phyloP scores from a whole-genome alignment of 2,113 vertebrate species.

The Carollia perspicillata region DNA sequence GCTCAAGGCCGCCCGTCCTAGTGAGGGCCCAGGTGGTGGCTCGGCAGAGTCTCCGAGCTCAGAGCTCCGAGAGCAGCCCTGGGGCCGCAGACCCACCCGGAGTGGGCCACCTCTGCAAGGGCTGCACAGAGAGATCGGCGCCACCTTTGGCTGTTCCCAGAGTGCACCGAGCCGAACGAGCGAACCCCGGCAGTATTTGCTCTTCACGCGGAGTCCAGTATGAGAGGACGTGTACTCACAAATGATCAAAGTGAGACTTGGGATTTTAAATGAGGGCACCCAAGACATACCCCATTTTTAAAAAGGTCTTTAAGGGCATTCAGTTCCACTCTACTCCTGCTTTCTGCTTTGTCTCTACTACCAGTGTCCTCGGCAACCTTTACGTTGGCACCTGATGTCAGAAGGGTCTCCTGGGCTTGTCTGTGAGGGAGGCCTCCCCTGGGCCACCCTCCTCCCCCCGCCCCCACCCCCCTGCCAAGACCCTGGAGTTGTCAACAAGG shows the following conservation, averaged over 20 bases:
- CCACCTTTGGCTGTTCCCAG: constrained; percentile 34
- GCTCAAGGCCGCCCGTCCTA: not conserved
- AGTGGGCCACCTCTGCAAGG: not conserved
- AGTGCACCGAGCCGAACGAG: not conserved
- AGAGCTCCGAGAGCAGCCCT: not conserved
- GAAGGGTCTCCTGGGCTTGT: not conserved
- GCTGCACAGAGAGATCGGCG: not conserved
- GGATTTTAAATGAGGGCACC: not conserved
- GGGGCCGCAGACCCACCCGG: not conserved
- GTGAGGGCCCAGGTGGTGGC: not conserved
- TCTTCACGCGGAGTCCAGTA: not conserved
- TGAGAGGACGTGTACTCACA: not conserved
- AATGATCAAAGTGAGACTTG: not conserved
- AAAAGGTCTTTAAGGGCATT: not conserved
- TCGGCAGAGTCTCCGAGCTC: not conserved
- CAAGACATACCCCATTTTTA: not conserved
- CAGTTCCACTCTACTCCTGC: not conserved
- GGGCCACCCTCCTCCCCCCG: not conserved
- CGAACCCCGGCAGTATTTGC: not conserved
- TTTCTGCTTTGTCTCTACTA: not conserved
- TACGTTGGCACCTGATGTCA: not conserved
- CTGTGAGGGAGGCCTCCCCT: not conserved
- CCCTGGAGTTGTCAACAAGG: not conserved
- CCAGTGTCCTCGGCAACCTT: not conserved
- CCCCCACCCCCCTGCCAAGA: not conserved